Evolutionary conservation across 2,888 invertebrate genomes (phyloP), one percentile per base, ranked within the genome.

Genomic region (Gasteruption jaculator): DNA sequence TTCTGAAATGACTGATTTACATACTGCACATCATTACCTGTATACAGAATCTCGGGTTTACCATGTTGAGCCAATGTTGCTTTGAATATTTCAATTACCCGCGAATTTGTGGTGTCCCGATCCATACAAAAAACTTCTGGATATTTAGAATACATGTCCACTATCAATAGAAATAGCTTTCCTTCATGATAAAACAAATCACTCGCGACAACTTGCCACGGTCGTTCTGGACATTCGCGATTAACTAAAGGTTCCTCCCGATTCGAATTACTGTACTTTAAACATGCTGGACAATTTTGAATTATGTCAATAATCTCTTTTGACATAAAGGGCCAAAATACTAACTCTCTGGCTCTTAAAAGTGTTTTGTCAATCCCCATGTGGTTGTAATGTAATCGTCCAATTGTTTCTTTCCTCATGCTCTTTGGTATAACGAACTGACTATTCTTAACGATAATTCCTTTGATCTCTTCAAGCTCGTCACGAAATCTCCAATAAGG

Each of bases 251-350:
- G 26, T 53, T 58, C 55, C 41, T 48, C 45, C 40, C 41, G 38
- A 31, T 44, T 48, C n/a, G 21, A 27, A 27, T 46, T 49, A 24
- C 42, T 29, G 31, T 43, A 51, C 27, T 26, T 52, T 22, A 53
- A 38, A 41, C 58, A 61, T 14, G 48, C 43, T 3, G 47, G 27
- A 44, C 56, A 60, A 33, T 52, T 56, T 11, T 30, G 38, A 18
- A 58, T 27, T 15, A 35, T 33, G 22, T 53, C 38, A 36, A 38
- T 33, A 15, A 55, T 52, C 26, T 59, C 41, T n/a, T 44, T 49
- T 5, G 30, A 43, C 38, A 59, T 53, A 6, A 29, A 24, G 10
- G 57, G 55, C 56, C 59, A 56, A 45, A 45, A 60, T 4, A 60
- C 45, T n/a, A 25, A 15, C 18, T 48, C 48, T 30, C 25, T 45